These are phyloP conservation scores for Acholoe squamosa DNA, from an alignment of 2,888 invertebrate species.

Conservation along the genomic window DNA sequence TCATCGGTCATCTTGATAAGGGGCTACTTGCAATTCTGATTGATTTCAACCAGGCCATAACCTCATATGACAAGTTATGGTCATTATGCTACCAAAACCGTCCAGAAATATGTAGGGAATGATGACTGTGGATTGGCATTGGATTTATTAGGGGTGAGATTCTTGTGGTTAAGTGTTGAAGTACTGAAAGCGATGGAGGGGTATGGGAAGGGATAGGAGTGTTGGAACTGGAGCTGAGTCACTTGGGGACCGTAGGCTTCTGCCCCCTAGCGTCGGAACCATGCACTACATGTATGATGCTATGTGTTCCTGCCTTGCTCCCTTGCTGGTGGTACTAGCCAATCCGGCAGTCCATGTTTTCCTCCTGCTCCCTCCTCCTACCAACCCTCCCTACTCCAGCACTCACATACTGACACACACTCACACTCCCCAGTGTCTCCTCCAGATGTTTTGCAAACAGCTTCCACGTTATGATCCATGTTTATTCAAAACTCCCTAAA, in stretches of 20 bases:
- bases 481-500: slow-evolving; percentile 1
- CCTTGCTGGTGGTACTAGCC: not conserved
- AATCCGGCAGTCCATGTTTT: not conserved
- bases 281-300: slow-evolving; percentile 1
- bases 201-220: not conserved
- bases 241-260: not conserved
- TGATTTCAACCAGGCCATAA: too few species aligned
- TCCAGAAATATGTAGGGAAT: too few species aligned
- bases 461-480: not conserved
- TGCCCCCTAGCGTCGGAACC: slow-evolving; percentile 18
- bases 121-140: too few species aligned
- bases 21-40: too few species aligned
- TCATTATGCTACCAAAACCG: too few species aligned
- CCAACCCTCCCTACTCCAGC: not conserved
- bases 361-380: not conserved
- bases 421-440: not conserved
- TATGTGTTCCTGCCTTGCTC: not conserved
- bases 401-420: not conserved
- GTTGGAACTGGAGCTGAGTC: not conserved
- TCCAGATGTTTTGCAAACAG: slow-evolving; percentile 6
- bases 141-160: too few species aligned
- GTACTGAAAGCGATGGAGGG: not conserved
- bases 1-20: not conserved
- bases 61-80: too few species aligned
- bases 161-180: too few species aligned